These are phyloP conservation scores for Camptogramma bilineatum DNA, from an alignment of 2,888 invertebrate genomes.

Conservation along the genomic window DNA sequence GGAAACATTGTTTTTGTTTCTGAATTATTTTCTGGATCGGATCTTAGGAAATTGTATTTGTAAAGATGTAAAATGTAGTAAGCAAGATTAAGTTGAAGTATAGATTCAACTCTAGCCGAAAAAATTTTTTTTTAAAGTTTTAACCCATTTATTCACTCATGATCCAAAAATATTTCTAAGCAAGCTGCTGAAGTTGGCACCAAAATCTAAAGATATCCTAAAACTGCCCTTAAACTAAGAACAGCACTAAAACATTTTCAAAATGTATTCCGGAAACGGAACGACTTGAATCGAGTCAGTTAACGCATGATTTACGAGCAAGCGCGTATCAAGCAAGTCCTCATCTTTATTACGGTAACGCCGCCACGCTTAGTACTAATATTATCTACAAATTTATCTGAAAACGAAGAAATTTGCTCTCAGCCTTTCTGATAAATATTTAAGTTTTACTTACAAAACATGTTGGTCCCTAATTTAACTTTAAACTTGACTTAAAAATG, in stretches of 20 bases:
- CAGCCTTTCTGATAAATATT: no score
- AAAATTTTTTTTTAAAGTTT: no score
- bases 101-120: no score
- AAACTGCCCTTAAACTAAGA: neutral
- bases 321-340: slow-evolving; percentile 41
- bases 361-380: neutral
- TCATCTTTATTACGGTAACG: slow-evolving; percentile 4
- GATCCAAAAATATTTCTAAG: neutral
- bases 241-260: slow-evolving; percentile 27
- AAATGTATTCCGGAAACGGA: slow-evolving; percentile 5
- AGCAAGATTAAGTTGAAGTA: no score
- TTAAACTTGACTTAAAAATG: no score
- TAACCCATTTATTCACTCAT: neutral
- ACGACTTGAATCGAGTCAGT: slow-evolving; percentile 18
- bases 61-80: no score
- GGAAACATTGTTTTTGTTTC: no score
- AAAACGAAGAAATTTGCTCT: neutral
- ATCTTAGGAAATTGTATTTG: no score
- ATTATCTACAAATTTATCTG: neutral
- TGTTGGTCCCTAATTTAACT: no score
- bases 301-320: neutral
- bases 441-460: no score
- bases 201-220: neutral
- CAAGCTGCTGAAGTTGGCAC: neutral
- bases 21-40: no score